A percentile compares a stretch with the other conserved stretches of the same genome.
phyloP scores from a whole-genome alignment of 2,797 vertebrate species.

The Malurus splendens region DNA sequence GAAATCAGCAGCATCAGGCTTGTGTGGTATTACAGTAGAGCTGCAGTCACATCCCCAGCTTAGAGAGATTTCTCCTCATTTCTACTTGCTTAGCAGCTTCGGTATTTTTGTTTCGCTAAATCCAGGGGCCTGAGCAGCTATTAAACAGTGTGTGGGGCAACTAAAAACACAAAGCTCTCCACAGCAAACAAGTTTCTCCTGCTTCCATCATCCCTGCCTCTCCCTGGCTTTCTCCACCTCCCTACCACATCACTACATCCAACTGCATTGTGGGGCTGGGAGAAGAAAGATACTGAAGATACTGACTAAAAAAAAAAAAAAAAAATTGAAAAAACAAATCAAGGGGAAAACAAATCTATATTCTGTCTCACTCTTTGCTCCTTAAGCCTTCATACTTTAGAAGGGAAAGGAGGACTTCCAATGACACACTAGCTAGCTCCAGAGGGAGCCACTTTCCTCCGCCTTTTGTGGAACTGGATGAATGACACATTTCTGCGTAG shows the following conservation, averaged over 20 bases:
- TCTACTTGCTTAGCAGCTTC: slow-evolving; percentile 43
- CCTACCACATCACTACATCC: background rate
- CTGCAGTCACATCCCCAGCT: slow-evolving; percentile 31
- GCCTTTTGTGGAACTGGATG: background rate
- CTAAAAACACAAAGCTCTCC: background rate
- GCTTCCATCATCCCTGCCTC: background rate
- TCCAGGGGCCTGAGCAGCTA: background rate
- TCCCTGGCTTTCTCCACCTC: background rate
- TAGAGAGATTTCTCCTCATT: slow-evolving; percentile 35
- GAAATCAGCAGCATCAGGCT: slow-evolving; percentile 50
- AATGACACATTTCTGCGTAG: background rate
- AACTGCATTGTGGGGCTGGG: background rate
- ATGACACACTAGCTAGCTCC: background rate
- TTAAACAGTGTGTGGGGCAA: background rate
- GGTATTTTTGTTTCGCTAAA: slow-evolving; percentile 19
- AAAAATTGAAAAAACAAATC: background rate
- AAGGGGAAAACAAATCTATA: background rate
- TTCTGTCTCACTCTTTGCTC: background rate
- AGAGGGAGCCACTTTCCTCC: background rate
- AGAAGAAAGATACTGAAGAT: background rate
- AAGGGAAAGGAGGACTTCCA: background rate
- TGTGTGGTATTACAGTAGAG: slow-evolving; percentile 31
- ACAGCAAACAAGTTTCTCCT: background rate
- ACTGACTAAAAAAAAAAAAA: background rate
- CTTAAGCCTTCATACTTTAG: background rate